Evolutionary conservation across 2,113 vertebrate species (phyloP), one percentile per base, ranked within the genome.

Genomic region (Eulacestoma nigropectus): DNA sequence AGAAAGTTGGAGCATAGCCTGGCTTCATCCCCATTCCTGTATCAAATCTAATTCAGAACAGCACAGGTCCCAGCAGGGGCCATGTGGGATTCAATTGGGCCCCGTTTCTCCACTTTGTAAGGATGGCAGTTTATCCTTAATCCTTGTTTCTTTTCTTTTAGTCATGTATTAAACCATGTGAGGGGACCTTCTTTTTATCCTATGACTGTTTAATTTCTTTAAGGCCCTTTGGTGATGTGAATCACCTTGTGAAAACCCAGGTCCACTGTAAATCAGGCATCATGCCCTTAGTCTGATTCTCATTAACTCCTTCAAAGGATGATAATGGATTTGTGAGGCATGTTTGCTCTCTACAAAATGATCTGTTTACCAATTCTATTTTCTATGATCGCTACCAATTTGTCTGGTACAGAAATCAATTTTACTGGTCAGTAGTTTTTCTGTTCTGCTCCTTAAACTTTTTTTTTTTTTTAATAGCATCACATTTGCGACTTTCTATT

Each of bases 341-440:
- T 79, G 68, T 94, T 96, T 95, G 84, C 72, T 76, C 55, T 90
- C 72, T 63, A 47, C n/a, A 90, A 90, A 95, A 94, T 90, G 33
- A 88, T 83, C 41, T 95, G 85, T 90, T 97, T 97, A 94, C 88
- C 92, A 93, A 22, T 88, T 90, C 55, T 95, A 50, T 92, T 92
- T 94, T 93, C 82, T 88, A 88, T 80, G 59, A 90, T 93, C 63
- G 70, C 72, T 90, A 88, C 76, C 72, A 92, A 80, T 96, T 94
- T 94, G 79, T 90, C 75, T 70, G 72, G 55, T 90, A 95, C 83
- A 96, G 83, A 95, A 93, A 97, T 95, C 88, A 93, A 74, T 96
- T 96, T 96, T 96, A 92, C 94, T 95, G 92, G 92, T 81, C 86
- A 95, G 94, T 84, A 96, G 88, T 50, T 95, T 92, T 84, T 86